phyloP scores from a whole-genome alignment of 2,113 vertebrate species.

The Solea solea region DNA sequence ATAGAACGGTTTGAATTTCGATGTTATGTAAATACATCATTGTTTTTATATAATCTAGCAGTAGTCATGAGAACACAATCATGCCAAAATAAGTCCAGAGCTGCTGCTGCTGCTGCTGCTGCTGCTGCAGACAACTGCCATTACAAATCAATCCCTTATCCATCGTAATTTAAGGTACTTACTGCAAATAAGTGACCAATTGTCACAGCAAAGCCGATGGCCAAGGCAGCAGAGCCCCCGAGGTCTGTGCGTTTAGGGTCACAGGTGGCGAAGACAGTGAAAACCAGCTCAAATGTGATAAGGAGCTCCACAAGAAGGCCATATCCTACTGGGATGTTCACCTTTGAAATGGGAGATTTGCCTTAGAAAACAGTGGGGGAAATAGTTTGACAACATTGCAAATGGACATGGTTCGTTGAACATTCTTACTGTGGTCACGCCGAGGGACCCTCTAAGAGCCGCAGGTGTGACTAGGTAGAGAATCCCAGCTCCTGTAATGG shows the following conservation, averaged over 20 bases:
- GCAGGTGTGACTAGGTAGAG: constrained; percentile 91
- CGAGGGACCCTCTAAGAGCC: constrained; percentile 84
- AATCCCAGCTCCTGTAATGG: constrained; percentile 88
- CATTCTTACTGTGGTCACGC: constrained; percentile 88
- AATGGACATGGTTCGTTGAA: not conserved
- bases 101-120: not conserved
- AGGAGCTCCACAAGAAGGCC: constrained; percentile 93
- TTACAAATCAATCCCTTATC: not conserved
- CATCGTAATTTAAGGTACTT: constrained; percentile 73
- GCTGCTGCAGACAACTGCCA: not conserved
- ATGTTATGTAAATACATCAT: not conserved
- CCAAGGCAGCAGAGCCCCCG: constrained; percentile 89
- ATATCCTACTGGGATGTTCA: constrained; percentile 89
- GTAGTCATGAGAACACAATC: not conserved
- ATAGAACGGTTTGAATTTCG: not conserved
- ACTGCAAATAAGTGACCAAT: constrained; percentile 97
- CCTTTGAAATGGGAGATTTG: constrained; percentile 74
- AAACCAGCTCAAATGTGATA: constrained; percentile 96
- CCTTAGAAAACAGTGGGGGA: not conserved
- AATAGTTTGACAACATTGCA: not conserved
- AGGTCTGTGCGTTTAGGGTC: constrained; percentile 92
- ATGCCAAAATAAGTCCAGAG: constrained; percentile 3
- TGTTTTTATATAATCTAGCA: not conserved
- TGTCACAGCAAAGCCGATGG: constrained; percentile 92
- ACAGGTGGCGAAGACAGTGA: constrained; percentile 97